Conservation (phyloP, 2,797 vertebrate species). For the Acrocephalus scirpaceus region DNA sequence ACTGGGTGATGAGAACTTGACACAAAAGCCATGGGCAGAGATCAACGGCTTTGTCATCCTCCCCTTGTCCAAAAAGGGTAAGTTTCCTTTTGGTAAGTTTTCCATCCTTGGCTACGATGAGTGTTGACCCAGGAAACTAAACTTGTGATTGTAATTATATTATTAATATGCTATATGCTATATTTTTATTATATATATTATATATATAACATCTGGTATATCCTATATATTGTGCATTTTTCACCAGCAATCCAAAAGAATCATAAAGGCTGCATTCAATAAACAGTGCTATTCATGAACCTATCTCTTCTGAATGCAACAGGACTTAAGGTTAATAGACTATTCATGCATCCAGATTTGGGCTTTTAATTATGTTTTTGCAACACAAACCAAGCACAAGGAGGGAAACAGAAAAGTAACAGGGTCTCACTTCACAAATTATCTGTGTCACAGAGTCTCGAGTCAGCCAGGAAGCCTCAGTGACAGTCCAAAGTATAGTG, state of each 20-base stretch:
- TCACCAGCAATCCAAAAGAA: not conserved
- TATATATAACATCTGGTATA: no score
- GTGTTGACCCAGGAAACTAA: not conserved
- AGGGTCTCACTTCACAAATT: not conserved
- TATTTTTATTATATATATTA: no score
- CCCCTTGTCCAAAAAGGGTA: rapidly evolving
- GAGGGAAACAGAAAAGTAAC: not conserved
- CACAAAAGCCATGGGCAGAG: not conserved
- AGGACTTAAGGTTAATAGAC: not conserved
- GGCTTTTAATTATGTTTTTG: not conserved
- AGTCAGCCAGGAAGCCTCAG: not conserved
- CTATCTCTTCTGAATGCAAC: not conserved
- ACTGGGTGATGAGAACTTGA: not conserved
- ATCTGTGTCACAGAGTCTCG: not conserved
- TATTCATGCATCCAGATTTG: not conserved
- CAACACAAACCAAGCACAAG: not conserved
- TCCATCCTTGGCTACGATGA: not conserved
- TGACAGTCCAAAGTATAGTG: not conserved
- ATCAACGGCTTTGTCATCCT: not conserved
- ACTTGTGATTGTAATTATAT: not conserved
- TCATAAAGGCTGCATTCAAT: not conserved
- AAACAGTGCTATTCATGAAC: not conserved
- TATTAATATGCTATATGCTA: not conserved
- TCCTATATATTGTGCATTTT: not conserved
- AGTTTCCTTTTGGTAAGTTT: not conserved